These are phyloP conservation scores for Theocolax elegans DNA, from an alignment of 1,140 invertebrate species.

Conservation along the genomic window DNA sequence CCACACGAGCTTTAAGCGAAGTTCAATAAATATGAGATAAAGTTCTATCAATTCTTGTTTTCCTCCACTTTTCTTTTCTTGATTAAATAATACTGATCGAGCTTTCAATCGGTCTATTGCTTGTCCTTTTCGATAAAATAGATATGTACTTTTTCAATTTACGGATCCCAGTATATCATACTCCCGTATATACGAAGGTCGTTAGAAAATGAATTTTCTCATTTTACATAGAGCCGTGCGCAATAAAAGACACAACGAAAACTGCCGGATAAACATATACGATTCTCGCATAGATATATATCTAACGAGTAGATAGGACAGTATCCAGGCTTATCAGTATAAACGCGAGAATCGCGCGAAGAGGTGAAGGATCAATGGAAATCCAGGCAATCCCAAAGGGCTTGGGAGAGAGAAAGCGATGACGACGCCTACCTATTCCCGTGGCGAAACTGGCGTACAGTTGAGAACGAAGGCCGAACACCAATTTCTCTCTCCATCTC, in stretches of 20 bases:
- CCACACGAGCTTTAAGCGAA: no score
- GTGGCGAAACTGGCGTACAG: neutral
- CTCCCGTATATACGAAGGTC: neutral
- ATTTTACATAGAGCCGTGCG: neutral
- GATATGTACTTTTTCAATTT: slow-evolving; percentile 11
- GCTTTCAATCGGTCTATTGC: neutral
- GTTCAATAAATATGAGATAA: slow-evolving; percentile 12
- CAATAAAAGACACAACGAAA: neutral
- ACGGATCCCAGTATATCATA: neutral
- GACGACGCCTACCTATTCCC: no score
- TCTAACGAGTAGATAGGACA: neutral
- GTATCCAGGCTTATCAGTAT: neutral
- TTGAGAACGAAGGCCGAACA: no score
- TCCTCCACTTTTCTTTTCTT: neutral
- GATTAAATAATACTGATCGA: slow-evolving; percentile 3
- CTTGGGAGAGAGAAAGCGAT: no score
- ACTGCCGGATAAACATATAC: neutral
- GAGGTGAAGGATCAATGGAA: slow-evolving; percentile 9
- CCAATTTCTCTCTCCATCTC: neutral
- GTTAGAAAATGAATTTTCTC: neutral
- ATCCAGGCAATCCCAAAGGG: neutral
- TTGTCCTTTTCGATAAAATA: neutral
- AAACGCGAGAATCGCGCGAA: neutral
- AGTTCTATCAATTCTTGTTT: slow-evolving; percentile 10
- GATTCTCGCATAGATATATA: neutral